Evolutionary conservation across 1,140 invertebrate species (phyloP).

Genomic region (Caenorhabditis inopinata): DNA sequence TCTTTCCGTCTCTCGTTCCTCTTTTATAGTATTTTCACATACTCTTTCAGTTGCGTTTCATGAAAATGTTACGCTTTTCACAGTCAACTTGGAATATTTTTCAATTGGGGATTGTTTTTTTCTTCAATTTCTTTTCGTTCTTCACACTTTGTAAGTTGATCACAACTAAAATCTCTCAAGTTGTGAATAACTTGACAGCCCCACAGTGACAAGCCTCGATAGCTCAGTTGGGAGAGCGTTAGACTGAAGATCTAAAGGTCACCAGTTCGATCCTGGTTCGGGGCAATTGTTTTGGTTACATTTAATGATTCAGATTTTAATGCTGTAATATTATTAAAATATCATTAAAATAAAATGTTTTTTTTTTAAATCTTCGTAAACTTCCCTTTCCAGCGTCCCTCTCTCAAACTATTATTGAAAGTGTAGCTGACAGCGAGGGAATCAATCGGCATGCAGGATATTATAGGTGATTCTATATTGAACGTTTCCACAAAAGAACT

Average conservation of each 20-base stretch:
- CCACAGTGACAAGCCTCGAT: conserved; percentile 52
- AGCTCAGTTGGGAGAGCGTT: conserved; percentile 67
- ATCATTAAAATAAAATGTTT: no score
- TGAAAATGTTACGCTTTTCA: background rate
- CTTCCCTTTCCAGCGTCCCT: background rate
- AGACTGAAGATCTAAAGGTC: conserved; percentile 65
- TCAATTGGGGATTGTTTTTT: background rate
- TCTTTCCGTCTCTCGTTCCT: background rate
- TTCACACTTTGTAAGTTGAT: conserved; percentile 13
- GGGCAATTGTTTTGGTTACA: conserved; percentile 39
- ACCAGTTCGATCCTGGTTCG: conserved; percentile 58
- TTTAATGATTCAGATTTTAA: no score
- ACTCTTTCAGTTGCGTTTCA: background rate
- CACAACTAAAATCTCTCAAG: no score
- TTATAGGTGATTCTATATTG: background rate
- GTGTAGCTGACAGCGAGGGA: background rate
- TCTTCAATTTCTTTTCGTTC: conserved; percentile 19
- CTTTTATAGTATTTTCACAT: background rate
- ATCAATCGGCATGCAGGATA: background rate
- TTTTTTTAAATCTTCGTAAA: background rate
- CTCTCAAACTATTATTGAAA: conserved; percentile 3
- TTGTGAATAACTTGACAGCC: no score
- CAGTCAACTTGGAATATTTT: conserved; percentile 10
- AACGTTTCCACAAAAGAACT: background rate
- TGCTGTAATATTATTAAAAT: no score